Percentiles rank a stretch among this genome's conserved stretches.
Evolutionary conservation across 2,113 vertebrate species (phyloP).

Genomic region (Herpetotheres cachinnans): DNA sequence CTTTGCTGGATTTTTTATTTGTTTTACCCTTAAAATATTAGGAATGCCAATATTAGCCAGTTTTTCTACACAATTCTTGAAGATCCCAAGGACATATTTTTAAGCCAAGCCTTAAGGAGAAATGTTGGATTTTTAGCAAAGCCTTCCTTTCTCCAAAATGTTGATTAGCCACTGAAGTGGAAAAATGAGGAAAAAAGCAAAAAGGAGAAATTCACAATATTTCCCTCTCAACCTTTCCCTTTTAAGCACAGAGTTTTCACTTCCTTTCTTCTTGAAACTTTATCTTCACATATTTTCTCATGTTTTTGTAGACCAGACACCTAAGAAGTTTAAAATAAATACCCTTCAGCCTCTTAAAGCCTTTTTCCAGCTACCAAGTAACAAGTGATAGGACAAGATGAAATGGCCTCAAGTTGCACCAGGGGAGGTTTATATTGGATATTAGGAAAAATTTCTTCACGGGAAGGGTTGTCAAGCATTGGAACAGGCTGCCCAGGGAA

Average conservation of each 20-base stretch:
- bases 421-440: no score
- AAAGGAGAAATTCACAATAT: neutral
- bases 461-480: no score
- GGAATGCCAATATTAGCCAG: neutral
- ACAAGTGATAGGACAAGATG: no score
- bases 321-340: neutral
- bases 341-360: neutral
- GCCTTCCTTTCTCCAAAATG: conserved; percentile 9
- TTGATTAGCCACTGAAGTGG: neutral
- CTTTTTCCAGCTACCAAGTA: neutral
- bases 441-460: no score
- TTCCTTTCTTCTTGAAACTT: neutral
- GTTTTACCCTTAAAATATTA: neutral
- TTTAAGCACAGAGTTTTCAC: neutral
- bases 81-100: neutral
- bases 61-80: neutral
- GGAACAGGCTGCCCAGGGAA: no score
- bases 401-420: no score
- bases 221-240: neutral
- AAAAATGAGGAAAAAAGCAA: neutral
- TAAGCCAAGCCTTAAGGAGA: neutral
- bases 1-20: neutral
- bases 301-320: neutral
- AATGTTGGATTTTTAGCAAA: neutral
- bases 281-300: neutral